These are phyloP conservation scores for Cenopis cana DNA, from an alignment of 2,888 invertebrate species.

Conservation along the genomic window DNA sequence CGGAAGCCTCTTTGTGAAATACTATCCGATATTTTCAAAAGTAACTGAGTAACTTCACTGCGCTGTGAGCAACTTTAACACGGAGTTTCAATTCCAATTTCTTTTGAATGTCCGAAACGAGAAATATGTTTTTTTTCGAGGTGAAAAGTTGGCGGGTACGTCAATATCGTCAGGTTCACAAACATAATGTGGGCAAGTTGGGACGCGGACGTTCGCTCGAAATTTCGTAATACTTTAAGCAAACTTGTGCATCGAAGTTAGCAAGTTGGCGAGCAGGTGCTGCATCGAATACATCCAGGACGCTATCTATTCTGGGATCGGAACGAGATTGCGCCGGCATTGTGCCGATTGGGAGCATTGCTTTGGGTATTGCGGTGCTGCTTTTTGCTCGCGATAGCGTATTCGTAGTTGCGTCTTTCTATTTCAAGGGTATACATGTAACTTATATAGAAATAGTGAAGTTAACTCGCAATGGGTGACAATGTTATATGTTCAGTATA, in stretches of 20 bases:
- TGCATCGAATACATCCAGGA: slow-evolving; percentile 71
- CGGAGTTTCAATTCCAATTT: slow-evolving; percentile 54
- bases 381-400: slow-evolving; percentile 20
- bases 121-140: slow-evolving; percentile 62
- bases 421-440: neutral
- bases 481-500: neutral
- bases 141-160: slow-evolving; percentile 63
- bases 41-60: slow-evolving; percentile 60
- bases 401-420: neutral
- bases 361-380: slow-evolving; percentile 24
- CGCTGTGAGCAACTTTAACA: slow-evolving; percentile 53
- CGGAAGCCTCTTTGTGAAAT: slow-evolving; percentile 65
- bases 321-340: slow-evolving; percentile 36
- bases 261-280: slow-evolving; percentile 73
- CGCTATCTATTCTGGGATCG: slow-evolving; percentile 38
- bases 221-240: slow-evolving; percentile 80
- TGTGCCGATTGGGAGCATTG: slow-evolving; percentile 35
- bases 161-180: slow-evolving; percentile 71
- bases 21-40: slow-evolving; percentile 67
- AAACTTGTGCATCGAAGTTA: slow-evolving; percentile 75
- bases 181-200: slow-evolving; percentile 71
- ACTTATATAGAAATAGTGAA: neutral
- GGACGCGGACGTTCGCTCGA: slow-evolving; percentile 65
- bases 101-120: slow-evolving; percentile 58
- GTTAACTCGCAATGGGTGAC: neutral